These are phyloP conservation scores for Zaprionus davidi DNA, from an alignment of 1,140 invertebrate species.

Conservation along the genomic window DNA sequence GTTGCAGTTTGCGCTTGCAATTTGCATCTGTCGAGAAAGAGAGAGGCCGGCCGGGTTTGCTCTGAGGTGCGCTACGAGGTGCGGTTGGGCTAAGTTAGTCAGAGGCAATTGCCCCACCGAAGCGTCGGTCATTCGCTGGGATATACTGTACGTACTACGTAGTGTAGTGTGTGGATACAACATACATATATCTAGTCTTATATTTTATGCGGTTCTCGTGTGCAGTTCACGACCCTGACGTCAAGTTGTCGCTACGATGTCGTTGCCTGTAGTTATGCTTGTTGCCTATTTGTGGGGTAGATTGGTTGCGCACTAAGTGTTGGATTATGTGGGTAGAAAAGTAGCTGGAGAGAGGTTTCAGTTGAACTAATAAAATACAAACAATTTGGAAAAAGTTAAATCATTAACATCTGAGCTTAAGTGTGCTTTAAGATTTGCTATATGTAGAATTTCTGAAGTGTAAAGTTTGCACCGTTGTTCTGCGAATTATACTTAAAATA, in stretches of 20 bases:
- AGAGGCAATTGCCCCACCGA: conserved; percentile 42
- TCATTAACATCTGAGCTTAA: no score
- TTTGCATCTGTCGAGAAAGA: conserved; percentile 32
- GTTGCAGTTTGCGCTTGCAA: conserved; percentile 57
- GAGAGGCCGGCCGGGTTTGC: conserved; percentile 7
- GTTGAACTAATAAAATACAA: no score
- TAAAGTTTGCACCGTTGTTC: neutral
- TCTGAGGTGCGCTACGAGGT: conserved; percentile 5
- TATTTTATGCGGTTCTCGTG: conserved; percentile 43
- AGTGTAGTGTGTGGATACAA: neutral
- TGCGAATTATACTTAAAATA: neutral
- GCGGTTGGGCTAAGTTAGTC: conserved; percentile 23
- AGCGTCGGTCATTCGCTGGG: conserved; percentile 34
- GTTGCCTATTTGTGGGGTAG: conserved; percentile 18
- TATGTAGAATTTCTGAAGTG: accelerated
- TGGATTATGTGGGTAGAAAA: neutral
- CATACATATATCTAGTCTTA: conserved; percentile 18
- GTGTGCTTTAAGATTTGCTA: no score
- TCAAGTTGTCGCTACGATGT: conserved; percentile 29
- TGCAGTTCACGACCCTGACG: conserved; percentile 42
- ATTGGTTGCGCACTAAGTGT: neutral
- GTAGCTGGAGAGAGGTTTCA: neutral
- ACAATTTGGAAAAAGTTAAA: no score
- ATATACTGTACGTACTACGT: conserved; percentile 7
- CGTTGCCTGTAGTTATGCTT: conserved; percentile 18